phyloP scores from a whole-genome alignment of 2,113 vertebrate species.

The Dasyornis broadbenti region DNA sequence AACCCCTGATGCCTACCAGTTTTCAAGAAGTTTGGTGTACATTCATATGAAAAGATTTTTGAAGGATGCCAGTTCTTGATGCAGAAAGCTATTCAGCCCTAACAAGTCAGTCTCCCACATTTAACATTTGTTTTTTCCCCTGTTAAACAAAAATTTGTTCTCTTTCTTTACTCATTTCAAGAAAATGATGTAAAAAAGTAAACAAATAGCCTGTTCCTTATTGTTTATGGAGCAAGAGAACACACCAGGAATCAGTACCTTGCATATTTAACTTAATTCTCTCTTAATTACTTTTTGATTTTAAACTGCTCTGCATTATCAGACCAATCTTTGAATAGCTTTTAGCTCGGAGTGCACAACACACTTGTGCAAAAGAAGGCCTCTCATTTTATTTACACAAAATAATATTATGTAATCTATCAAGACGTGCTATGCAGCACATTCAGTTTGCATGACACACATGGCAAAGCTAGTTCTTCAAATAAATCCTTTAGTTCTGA shows the following conservation, averaged over 20 bases:
- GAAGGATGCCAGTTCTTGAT: background rate
- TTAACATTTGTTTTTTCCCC: background rate
- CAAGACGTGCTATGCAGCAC: background rate
- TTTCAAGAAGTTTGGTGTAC: background rate
- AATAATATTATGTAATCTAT: background rate
- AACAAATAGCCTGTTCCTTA: slow-evolving; percentile 32
- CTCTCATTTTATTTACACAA: background rate
- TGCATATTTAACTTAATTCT: background rate
- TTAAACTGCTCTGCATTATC: background rate
- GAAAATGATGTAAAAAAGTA: slow-evolving; percentile 17
- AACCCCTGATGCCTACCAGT: background rate
- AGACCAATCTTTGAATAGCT: background rate
- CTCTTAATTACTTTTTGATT: background rate
- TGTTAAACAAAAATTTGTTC: background rate
- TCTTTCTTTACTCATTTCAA: slow-evolving; percentile 31
- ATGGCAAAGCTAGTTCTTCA: background rate
- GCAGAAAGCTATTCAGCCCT: slow-evolving; percentile 8
- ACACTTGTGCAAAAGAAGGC: background rate
- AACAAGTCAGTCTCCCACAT: background rate
- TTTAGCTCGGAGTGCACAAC: background rate
- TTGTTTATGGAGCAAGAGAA: slow-evolving; percentile 25
- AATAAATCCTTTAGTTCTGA: background rate
- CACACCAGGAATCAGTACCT: background rate
- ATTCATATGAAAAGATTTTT: slow-evolving; percentile 33
- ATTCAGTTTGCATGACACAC: background rate